A percentile compares a stretch with the other conserved stretches of the same genome.
phyloP scores from a whole-genome alignment of 2,888 invertebrate genomes.

The Pherbina coryleti region DNA sequence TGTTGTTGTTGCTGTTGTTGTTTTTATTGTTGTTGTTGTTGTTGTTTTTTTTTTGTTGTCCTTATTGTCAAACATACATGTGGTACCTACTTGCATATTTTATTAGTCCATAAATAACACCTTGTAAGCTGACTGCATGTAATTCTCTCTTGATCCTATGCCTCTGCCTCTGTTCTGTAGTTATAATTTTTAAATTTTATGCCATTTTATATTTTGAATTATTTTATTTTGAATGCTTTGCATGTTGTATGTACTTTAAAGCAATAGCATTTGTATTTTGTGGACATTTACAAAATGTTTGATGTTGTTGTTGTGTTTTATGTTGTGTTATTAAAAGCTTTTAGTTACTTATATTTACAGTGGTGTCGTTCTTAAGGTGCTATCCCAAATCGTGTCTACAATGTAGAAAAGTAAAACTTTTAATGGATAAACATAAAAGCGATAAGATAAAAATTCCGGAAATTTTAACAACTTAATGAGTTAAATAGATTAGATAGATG shows the following conservation, averaged over 20 bases:
- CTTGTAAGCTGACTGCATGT: slow-evolving; percentile 41
- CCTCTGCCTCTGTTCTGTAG: background rate
- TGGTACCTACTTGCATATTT: slow-evolving; percentile 47
- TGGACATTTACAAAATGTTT: background rate
- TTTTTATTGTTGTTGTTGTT: background rate
- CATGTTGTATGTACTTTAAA: background rate
- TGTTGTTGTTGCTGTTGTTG: slow-evolving; percentile 11
- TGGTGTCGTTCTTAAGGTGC: too few species aligned
- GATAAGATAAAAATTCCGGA: too few species aligned
- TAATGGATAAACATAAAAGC: too few species aligned
- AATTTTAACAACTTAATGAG: too few species aligned
- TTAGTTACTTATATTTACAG: background rate
- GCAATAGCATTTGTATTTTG: background rate
- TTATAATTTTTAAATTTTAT: slow-evolving; percentile 7
- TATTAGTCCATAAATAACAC: slow-evolving; percentile 63
- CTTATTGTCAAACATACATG: slow-evolving; percentile 49
- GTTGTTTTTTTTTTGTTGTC: slow-evolving; percentile 48
- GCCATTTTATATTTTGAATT: too few species aligned
- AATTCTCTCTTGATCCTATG: background rate
- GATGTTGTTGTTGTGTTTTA: background rate
- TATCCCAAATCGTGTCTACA: too few species aligned
- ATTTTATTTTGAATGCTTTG: background rate
- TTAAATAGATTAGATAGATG: too few species aligned
- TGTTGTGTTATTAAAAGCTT: background rate
- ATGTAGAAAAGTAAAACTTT: too few species aligned